Percentiles rank a stretch among this genome's conserved stretches.
Evolutionary conservation across 2,888 invertebrate genomes (phyloP).

Genomic region (Drosophila melanosoma): DNA sequence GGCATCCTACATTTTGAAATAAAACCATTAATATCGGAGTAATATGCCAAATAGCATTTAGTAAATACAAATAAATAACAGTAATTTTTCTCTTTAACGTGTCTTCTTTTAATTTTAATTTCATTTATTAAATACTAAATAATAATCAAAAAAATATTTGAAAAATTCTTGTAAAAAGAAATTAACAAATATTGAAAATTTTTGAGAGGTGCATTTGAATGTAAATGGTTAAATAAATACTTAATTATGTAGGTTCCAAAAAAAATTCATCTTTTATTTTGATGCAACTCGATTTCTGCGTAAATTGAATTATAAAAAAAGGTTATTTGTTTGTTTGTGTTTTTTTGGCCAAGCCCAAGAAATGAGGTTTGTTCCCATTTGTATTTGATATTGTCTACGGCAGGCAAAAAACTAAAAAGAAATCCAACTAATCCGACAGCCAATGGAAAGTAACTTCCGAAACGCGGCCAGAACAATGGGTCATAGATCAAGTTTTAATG

Average conservation of each 20-base stretch:
- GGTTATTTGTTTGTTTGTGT: background rate
- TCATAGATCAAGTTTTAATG: conserved; percentile 78
- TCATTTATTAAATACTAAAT: background rate
- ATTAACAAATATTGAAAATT: no score
- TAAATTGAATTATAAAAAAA: background rate
- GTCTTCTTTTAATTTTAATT: background rate
- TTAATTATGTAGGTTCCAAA: background rate
- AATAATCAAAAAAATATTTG: no score
- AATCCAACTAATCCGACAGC: conserved; percentile 50
- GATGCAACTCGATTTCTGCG: background rate
- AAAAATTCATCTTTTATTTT: background rate
- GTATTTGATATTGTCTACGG: conserved; percentile 15
- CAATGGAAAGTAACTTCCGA: conserved; percentile 65
- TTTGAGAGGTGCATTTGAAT: background rate
- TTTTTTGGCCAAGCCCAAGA: background rate
- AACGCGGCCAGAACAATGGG: conserved; percentile 72
- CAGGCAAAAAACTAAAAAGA: conserved; percentile 24
- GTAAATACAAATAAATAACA: background rate
- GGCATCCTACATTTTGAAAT: background rate
- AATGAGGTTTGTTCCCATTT: conserved; percentile 1
- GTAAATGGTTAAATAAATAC: background rate
- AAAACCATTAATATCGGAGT: background rate
- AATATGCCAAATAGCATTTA: background rate
- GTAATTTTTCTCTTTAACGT: background rate
- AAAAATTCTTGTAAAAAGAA: no score